Conservation (phyloP, 2,113 vertebrate genomes). For the Daphoenositta chrysoptera region DNA sequence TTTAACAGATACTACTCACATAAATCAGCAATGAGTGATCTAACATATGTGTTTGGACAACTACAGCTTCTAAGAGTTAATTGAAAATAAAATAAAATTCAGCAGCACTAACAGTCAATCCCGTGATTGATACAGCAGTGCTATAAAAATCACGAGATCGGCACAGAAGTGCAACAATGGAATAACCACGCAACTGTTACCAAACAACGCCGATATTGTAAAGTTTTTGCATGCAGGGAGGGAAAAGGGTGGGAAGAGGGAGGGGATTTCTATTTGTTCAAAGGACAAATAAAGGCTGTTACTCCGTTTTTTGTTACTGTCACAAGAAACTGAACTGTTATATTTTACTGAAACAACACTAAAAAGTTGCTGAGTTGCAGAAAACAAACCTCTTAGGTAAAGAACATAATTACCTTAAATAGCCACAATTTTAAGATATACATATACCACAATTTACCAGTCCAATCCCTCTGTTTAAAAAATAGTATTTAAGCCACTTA, state of each 20-base stretch:
- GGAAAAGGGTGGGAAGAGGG: not conserved
- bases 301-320: not conserved
- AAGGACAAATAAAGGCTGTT: not conserved
- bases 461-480: not conserved
- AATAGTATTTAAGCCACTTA: not conserved
- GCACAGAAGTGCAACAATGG: conserved; percentile 5
- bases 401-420: not conserved
- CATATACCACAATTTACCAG: not conserved
- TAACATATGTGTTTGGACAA: rapidly evolving
- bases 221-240: not conserved
- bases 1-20: not conserved
- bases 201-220: conserved; percentile 13
- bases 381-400: not conserved
- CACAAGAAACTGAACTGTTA: not conserved
- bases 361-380: not conserved
- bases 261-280: not conserved
- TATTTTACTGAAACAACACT: not conserved
- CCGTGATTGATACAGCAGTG: not conserved
- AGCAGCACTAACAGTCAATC: not conserved
- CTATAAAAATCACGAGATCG: not conserved
- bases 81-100: not conserved
- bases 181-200: conserved; percentile 21
- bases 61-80: not conserved
- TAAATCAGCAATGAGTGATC: not conserved
- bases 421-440: not conserved